Percentiles rank a stretch among this genome's conserved stretches.
Evolutionary conservation across 2,888 invertebrate species (phyloP).

Genomic region (Acronicta psi): DNA sequence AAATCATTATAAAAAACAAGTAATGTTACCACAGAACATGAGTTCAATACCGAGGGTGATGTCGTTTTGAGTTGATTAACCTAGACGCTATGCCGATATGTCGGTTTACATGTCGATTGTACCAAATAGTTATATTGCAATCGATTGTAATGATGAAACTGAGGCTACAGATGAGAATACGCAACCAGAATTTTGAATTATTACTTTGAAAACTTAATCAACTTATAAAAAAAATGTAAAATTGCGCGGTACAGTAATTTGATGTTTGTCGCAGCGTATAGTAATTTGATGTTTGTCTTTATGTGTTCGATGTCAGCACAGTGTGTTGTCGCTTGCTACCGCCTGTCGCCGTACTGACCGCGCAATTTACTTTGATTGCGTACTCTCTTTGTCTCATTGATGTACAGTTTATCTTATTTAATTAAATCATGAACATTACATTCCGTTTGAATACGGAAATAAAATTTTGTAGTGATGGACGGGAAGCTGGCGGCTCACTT

Average conservation of each 20-base stretch:
- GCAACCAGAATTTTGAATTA: slow-evolving; percentile 30
- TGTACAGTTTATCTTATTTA: slow-evolving; percentile 38
- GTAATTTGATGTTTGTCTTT: background rate
- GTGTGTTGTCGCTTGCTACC: slow-evolving; percentile 1
- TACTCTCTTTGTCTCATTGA: slow-evolving; percentile 40
- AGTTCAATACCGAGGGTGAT: background rate
- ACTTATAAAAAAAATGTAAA: slow-evolving; percentile 9
- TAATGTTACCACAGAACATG: no score
- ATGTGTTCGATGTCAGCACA: background rate
- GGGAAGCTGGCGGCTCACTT: slow-evolving; percentile 22
- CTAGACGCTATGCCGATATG: slow-evolving; percentile 34
- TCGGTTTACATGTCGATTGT: slow-evolving; percentile 30
- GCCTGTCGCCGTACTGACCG: slow-evolving; percentile 2
- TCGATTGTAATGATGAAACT: slow-evolving; percentile 20
- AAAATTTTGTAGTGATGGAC: slow-evolving; percentile 24
- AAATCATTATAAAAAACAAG: background rate
- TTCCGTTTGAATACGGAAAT: slow-evolving; percentile 52
- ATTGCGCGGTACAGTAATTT: slow-evolving; percentile 16
- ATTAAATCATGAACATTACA: slow-evolving; percentile 41
- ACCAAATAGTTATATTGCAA: slow-evolving; percentile 40
- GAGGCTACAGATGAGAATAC: slow-evolving; percentile 37
- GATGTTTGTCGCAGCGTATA: slow-evolving; percentile 4
- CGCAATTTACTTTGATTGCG: slow-evolving; percentile 25
- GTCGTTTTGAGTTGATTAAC: slow-evolving; percentile 2
- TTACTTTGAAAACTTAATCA: slow-evolving; percentile 23